These are phyloP conservation scores for Syncerus caffer DNA, from an alignment of 2,797 vertebrate genomes.

Conservation along the genomic window DNA sequence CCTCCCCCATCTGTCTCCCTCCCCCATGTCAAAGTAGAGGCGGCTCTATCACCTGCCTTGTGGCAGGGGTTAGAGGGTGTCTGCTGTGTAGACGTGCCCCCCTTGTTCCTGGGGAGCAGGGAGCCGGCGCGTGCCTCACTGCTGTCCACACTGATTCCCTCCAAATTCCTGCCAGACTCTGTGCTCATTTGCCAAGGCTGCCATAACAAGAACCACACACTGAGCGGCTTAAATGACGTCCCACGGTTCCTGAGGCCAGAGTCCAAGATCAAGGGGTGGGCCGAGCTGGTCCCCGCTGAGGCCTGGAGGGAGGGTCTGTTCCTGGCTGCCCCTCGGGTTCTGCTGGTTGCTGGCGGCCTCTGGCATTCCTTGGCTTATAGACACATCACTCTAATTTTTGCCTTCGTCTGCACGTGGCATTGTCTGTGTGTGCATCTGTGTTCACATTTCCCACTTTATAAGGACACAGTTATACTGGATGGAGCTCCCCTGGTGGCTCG, in stretches of 20 bases:
- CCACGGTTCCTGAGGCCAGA: accelerated
- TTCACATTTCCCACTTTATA: background rate
- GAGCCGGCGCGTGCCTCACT: accelerated
- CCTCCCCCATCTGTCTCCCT: background rate
- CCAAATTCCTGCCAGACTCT: background rate
- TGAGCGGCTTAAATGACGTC: accelerated
- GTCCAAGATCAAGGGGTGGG: background rate
- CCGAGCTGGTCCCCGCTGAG: background rate
- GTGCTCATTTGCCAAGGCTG: background rate
- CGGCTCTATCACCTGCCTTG: no score
- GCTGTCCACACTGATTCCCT: accelerated
- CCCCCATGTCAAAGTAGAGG: no score
- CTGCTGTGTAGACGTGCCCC: accelerated
- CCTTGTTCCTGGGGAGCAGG: background rate
- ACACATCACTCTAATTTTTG: background rate
- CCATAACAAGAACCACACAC: accelerated
- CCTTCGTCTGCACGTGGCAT: accelerated
- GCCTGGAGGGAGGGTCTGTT: no score
- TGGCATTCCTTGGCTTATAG: background rate
- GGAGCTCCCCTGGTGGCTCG: background rate
- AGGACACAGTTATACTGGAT: background rate
- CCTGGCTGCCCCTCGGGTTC: background rate
- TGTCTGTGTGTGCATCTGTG: background rate
- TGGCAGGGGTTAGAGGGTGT: accelerated
- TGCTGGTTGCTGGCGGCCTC: accelerated